These are phyloP conservation scores for Notothenia coriiceps DNA, from an alignment of 2,113 vertebrate species.

Conservation along the genomic window DNA sequence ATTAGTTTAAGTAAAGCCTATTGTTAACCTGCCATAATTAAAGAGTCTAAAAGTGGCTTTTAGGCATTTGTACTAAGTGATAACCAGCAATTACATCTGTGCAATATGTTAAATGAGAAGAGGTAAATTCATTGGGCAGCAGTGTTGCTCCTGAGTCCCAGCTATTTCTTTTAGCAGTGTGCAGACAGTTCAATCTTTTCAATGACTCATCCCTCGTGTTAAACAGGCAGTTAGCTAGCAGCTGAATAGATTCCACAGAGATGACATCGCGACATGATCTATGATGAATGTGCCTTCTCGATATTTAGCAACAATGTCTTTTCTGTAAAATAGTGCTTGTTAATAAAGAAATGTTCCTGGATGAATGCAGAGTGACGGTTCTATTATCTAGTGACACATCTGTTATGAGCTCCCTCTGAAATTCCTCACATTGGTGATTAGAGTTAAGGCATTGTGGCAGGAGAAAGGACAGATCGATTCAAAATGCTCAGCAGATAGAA, in stretches of 20 bases:
- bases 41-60: too few species aligned
- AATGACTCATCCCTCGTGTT: constrained; percentile 12
- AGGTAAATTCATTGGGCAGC: neutral
- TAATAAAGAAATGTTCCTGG: neutral
- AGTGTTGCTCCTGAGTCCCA: neutral
- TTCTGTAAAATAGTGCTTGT: too few species aligned
- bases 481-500: neutral
- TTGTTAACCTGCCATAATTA: neutral
- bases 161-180: neutral
- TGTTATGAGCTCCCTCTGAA: neutral
- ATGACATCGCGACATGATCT: neutral
- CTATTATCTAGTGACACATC: neutral
- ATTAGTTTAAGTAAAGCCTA: neutral
- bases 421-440: neutral
- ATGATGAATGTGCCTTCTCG: neutral
- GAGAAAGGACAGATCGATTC: neutral
- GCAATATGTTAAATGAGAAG: neutral
- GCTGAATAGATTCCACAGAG: neutral
- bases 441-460: neutral
- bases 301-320: neutral
- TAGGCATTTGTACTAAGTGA: neutral
- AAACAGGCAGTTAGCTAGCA: neutral
- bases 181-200: neutral
- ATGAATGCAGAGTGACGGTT: neutral
- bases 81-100: neutral